phyloP scores from a whole-genome alignment of 2,888 invertebrate genomes.

The Xylocampa areola region DNA sequence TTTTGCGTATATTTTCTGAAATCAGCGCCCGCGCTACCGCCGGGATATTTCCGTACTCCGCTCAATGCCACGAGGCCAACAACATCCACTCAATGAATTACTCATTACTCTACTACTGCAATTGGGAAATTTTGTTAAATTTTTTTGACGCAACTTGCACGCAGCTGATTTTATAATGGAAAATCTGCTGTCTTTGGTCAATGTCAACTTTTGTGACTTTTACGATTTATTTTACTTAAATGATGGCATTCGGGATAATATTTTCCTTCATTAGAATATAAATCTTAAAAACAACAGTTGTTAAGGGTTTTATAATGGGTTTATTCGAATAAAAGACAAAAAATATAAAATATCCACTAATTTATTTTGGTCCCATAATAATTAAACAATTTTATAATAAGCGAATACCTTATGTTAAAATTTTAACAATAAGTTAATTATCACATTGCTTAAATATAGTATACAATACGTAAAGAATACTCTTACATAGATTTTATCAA shows the following conservation, averaged over 20 bases:
- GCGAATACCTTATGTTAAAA: slow-evolving; percentile 55
- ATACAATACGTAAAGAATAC: slow-evolving; percentile 33
- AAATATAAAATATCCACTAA: slow-evolving; percentile 58
- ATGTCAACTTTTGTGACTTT: not conserved
- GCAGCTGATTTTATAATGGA: not conserved
- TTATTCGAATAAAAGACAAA: slow-evolving; percentile 27
- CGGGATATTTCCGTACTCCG: slow-evolving; percentile 62
- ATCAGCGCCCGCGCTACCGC: slow-evolving; percentile 25
- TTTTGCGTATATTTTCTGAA: slow-evolving; percentile 34
- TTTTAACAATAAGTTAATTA: slow-evolving; percentile 58
- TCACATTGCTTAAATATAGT: slow-evolving; percentile 57
- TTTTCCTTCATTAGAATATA: too few relatives aligned
- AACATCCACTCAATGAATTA: slow-evolving; percentile 81
- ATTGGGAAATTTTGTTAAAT: slow-evolving; percentile 48
- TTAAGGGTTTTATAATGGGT: not conserved
- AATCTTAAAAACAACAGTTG: too few relatives aligned
- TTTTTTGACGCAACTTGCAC: slow-evolving; percentile 1
- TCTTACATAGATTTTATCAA: slow-evolving; percentile 39
- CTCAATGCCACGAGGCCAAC: slow-evolving; percentile 88
- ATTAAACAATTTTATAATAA: slow-evolving; percentile 60
- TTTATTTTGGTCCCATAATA: slow-evolving; percentile 82
- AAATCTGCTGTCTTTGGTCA: not conserved
- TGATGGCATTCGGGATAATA: too few relatives aligned
- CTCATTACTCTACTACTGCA: slow-evolving; percentile 70
- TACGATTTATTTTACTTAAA: too few relatives aligned